phyloP scores from a whole-genome alignment of 1,140 invertebrate genomes.

The Sipha flava region DNA sequence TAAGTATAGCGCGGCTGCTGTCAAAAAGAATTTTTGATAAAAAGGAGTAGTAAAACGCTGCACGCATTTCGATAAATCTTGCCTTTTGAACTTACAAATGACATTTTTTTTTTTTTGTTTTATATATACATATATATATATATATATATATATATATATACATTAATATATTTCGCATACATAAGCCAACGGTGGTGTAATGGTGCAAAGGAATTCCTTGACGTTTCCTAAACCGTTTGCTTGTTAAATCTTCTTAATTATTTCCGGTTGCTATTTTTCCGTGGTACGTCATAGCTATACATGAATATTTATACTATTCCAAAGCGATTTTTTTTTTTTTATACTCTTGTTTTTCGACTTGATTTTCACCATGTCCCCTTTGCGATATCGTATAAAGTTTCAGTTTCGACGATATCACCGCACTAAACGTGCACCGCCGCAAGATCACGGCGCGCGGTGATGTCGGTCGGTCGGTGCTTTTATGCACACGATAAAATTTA shows the following conservation, averaged over 20 bases:
- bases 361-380: neutral
- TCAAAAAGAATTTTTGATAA: neutral
- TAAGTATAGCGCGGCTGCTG: too few species aligned
- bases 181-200: neutral
- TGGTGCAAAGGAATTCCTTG: neutral
- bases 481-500: neutral
- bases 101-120: neutral
- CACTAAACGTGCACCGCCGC: neutral
- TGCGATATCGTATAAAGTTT: neutral
- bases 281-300: too few species aligned
- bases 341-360: neutral
- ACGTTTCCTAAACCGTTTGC: neutral
- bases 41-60: neutral
- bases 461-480: neutral
- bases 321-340: neutral
- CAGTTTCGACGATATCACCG: neutral
- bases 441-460: neutral
- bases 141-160: too few species aligned
- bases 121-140: too few species aligned
- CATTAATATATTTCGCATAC: neutral
- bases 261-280: neutral
- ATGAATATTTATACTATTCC: too few species aligned
- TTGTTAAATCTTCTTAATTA: neutral
- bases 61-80: neutral
- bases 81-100: neutral